Conservation (phyloP, 2,888 invertebrate genomes). For the Alentia gelatinosa region DNA sequence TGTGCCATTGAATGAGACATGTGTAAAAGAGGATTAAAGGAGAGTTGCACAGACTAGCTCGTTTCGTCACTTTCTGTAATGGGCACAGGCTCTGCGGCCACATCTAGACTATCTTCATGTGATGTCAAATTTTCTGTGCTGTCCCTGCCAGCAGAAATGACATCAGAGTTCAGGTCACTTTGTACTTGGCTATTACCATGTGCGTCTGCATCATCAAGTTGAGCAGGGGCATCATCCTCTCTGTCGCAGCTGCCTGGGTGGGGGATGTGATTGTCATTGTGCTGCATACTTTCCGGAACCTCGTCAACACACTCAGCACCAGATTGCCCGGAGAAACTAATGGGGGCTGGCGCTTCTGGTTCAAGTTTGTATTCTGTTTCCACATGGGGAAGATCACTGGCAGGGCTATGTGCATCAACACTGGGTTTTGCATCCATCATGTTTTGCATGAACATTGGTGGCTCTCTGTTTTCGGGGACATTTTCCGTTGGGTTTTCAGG, state of each 20-base stretch:
- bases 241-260: not conserved
- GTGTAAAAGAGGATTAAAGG: not conserved
- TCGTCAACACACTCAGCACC: too few relatives aligned
- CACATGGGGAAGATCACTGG: not conserved
- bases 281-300: not conserved
- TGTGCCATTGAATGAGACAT: not conserved
- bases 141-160: slow-evolving; percentile 2
- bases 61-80: not conserved
- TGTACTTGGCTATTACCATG: not conserved
- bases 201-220: not conserved
- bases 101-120: not conserved
- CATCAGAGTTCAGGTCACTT: not conserved
- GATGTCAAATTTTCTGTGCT: not conserved
- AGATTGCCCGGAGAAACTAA: too few relatives aligned
- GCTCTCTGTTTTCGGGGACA: not conserved
- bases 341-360: not conserved
- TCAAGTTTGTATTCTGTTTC: not conserved
- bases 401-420: not conserved
- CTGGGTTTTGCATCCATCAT: not conserved
- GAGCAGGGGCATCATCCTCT: not conserved
- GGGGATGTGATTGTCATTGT: not conserved
- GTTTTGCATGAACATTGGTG: not conserved
- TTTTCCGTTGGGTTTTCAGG: not conserved
- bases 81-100: not conserved
- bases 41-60: not conserved